Percentiles rank a stretch among this genome's conserved stretches.
phyloP scores from a whole-genome alignment of 2,797 vertebrate genomes.

The Thunnus albacares region DNA sequence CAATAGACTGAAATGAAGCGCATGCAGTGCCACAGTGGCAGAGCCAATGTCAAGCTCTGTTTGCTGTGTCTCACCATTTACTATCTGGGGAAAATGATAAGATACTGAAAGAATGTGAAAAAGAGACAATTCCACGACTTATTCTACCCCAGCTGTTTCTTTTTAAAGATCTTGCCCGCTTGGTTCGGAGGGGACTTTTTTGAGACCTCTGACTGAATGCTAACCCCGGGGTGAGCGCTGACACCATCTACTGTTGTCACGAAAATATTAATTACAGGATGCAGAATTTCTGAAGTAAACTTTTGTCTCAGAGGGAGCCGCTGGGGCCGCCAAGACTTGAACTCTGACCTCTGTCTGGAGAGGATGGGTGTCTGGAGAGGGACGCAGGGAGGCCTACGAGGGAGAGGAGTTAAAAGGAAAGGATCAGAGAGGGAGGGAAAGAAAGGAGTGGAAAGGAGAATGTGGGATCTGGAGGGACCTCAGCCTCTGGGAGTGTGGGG shows the following conservation, averaged over 20 bases:
- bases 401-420: constrained; percentile 56
- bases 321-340: constrained; percentile 66
- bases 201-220: constrained; percentile 44
- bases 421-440: constrained; percentile 31
- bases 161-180: constrained; percentile 64
- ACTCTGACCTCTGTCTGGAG: constrained; percentile 74
- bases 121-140: constrained; percentile 26
- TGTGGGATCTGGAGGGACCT: constrained; percentile 53
- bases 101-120: constrained; percentile 70
- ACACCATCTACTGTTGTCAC: constrained; percentile 71
- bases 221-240: constrained; percentile 61
- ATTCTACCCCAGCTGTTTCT: constrained; percentile 62
- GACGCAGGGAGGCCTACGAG: constrained; percentile 44
- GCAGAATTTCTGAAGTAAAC: constrained; percentile 73
- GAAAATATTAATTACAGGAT: constrained; percentile 70
- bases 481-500: constrained; percentile 52
- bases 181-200: constrained; percentile 53
- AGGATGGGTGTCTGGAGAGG: constrained; percentile 72
- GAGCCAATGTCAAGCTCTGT: constrained; percentile 4
- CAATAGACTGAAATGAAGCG: constrained; percentile 17
- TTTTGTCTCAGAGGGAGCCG: constrained; percentile 78
- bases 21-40: constrained; percentile 17
- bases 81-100: constrained; percentile 67
- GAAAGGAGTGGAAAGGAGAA: constrained; percentile 51
- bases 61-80: constrained; percentile 36